A percentile compares a stretch with the other conserved stretches of the same genome.
Conservation (phyloP, 2,888 invertebrate genomes). For the Hylaea fasciaria region DNA sequence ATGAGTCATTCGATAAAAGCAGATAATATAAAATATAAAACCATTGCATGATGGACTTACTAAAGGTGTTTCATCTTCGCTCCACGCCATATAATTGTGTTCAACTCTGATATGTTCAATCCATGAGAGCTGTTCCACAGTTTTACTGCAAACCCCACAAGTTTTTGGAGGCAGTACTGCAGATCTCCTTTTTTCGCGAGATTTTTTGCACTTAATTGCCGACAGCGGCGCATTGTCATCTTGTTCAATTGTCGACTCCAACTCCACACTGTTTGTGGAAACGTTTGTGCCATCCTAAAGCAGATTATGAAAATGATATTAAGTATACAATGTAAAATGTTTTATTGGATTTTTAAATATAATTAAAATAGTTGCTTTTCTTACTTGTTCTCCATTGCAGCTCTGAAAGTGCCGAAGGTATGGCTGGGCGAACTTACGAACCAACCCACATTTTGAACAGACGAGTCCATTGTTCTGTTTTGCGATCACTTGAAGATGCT, state of each 20-base stretch:
- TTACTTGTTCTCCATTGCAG: conserved; percentile 41
- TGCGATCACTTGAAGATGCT: conserved; percentile 46
- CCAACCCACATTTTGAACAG: conserved; percentile 54
- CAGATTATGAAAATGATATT: neutral
- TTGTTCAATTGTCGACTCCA: neutral
- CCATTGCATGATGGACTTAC: too few species aligned
- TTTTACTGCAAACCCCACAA: conserved; percentile 54
- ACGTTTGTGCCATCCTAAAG: neutral
- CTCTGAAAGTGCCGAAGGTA: conserved; percentile 51
- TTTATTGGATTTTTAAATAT: too few species aligned
- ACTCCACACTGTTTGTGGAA: neutral
- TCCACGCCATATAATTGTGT: conserved; percentile 67
- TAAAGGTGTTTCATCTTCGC: conserved; percentile 54
- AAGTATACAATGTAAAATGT: too few species aligned
- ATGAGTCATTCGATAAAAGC: neutral
- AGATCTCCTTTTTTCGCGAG: neutral
- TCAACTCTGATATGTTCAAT: conserved; percentile 53
- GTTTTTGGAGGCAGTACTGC: conserved; percentile 20
- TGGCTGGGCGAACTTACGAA: conserved; percentile 50
- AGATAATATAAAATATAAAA: too few species aligned
- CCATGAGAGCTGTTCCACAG: conserved; percentile 49
- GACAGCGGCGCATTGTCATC: conserved; percentile 6
- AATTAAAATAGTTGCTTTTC: neutral
- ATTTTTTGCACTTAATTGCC: neutral
- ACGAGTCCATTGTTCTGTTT: conserved; percentile 41